phyloP scores from a whole-genome alignment of 2,888 invertebrate genomes.

The Malachius bipustulatus region DNA sequence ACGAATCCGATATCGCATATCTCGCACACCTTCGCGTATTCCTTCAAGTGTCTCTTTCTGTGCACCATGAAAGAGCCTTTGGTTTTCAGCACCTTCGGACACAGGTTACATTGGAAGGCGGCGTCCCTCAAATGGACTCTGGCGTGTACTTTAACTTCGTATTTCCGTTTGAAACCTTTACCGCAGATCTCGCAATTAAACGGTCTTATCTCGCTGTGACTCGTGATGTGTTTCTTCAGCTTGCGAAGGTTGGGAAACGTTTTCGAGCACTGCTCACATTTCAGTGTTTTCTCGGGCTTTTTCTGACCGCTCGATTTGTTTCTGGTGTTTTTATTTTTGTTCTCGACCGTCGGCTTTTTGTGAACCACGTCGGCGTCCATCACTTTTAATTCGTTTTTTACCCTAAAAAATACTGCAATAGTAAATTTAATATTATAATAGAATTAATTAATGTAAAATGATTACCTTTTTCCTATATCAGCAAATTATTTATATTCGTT shows the following conservation, averaged over 20 bases:
- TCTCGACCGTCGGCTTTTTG: background rate
- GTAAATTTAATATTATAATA: too few species aligned
- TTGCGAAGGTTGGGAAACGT: slow-evolving; percentile 33
- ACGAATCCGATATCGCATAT: slow-evolving; percentile 25
- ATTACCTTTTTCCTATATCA: too few species aligned
- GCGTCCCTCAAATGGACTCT: slow-evolving; percentile 14
- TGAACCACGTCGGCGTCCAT: too few species aligned
- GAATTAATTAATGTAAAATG: too few species aligned
- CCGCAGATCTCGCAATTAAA: slow-evolving; percentile 20
- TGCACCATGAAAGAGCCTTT: slow-evolving; percentile 36
- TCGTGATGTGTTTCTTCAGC: slow-evolving; percentile 41
- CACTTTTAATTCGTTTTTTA: too few species aligned
- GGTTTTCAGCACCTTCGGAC: slow-evolving; percentile 41
- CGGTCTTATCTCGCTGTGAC: slow-evolving; percentile 42
- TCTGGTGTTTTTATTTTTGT: slow-evolving; percentile 10
- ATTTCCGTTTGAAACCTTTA: slow-evolving; percentile 21
- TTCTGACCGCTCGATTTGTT: too few species aligned
- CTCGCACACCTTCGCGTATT: slow-evolving; percentile 41
- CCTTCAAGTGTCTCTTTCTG: slow-evolving; percentile 41
- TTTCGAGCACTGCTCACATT: slow-evolving; percentile 33
- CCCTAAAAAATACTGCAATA: too few species aligned
- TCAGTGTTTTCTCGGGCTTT: slow-evolving; percentile 2
- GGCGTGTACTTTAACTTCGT: slow-evolving; percentile 18
- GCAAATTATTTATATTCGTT: too few species aligned
- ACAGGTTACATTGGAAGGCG: slow-evolving; percentile 38